Percentiles rank a stretch among this genome's conserved stretches.
These are phyloP conservation scores for Scolanthus callimorphus DNA, from an alignment of 92 coral and sea anemone genomes.

Conservation along the genomic window DNA sequence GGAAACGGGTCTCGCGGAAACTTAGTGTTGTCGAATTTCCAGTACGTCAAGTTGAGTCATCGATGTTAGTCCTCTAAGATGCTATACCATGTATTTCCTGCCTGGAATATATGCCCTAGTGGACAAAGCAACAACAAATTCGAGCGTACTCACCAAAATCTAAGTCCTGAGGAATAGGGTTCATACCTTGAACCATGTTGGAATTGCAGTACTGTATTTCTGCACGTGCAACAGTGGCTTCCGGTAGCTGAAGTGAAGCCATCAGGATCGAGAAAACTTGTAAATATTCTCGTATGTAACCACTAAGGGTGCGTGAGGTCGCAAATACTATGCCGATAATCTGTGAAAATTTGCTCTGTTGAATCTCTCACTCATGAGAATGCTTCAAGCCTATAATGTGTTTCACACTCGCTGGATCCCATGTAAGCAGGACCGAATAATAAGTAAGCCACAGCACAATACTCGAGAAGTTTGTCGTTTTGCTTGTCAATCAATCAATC, in stretches of 20 bases:
- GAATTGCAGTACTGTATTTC: conserved; percentile 33
- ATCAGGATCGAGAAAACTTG: conserved; percentile 37
- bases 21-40: no score
- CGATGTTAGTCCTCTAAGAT: no score
- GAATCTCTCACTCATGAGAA: conserved; percentile 11
- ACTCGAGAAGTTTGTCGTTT: conserved; percentile 38
- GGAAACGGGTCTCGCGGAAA: no score
- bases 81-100: no score
- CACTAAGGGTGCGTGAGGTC: conserved; percentile 23
- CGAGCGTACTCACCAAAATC: conserved; percentile 55
- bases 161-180: conserved; percentile 47
- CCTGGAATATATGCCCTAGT: no score
- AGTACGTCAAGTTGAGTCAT: conserved; percentile 45
- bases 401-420: background rate
- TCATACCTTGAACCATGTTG: conserved; percentile 41
- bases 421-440: background rate
- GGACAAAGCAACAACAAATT: no score
- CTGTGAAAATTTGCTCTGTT: conserved; percentile 45
- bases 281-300: conserved; percentile 8
- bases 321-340: conserved; percentile 15
- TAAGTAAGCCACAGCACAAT: conserved; percentile 22
- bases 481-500: conserved; percentile 83
- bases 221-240: conserved; percentile 66
- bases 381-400: background rate
- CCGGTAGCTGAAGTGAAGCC: conserved; percentile 71